phyloP scores from a whole-genome alignment of 2,888 invertebrate species.

The Blastobasis lacticolella region DNA sequence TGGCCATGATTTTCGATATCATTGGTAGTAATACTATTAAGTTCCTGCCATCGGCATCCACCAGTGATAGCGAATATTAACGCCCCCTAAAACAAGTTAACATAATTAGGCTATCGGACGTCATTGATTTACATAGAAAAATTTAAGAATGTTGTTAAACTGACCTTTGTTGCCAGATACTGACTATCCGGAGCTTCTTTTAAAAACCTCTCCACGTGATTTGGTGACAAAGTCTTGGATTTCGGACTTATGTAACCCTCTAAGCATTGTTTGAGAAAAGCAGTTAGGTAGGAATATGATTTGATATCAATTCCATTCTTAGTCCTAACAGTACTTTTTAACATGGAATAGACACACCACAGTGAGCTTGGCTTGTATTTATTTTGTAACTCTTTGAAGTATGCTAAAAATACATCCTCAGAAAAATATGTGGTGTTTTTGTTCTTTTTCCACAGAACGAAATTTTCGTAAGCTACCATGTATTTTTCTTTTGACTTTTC shows the following conservation, averaged over 20 bases:
- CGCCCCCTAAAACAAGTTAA: conserved; percentile 7
- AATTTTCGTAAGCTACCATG: background rate
- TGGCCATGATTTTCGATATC: conserved; percentile 12
- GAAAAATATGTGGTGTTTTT: background rate
- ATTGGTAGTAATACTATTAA: conserved; percentile 6
- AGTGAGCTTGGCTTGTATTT: conserved; percentile 1
- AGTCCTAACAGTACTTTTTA: background rate
- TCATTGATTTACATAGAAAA: background rate
- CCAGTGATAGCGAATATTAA: conserved; percentile 15
- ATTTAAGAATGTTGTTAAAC: background rate
- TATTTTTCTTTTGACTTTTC: background rate
- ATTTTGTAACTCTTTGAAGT: background rate
- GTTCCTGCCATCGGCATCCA: conserved; percentile 8
- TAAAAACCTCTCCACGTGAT: conserved; percentile 2
- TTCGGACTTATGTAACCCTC: background rate
- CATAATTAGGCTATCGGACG: background rate
- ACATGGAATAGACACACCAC: conserved; percentile 3
- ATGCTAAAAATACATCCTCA: background rate
- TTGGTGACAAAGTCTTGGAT: background rate
- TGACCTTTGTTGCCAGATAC: conserved; percentile 12
- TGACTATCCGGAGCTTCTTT: conserved; percentile 7
- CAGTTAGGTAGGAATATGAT: background rate
- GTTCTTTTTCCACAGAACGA: background rate
- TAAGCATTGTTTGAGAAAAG: conserved; percentile 1
- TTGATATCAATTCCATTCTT: conserved; percentile 2